These are phyloP conservation scores for Oostethus manadensis DNA, from an alignment of 2,113 vertebrate species.

Conservation along the genomic window DNA sequence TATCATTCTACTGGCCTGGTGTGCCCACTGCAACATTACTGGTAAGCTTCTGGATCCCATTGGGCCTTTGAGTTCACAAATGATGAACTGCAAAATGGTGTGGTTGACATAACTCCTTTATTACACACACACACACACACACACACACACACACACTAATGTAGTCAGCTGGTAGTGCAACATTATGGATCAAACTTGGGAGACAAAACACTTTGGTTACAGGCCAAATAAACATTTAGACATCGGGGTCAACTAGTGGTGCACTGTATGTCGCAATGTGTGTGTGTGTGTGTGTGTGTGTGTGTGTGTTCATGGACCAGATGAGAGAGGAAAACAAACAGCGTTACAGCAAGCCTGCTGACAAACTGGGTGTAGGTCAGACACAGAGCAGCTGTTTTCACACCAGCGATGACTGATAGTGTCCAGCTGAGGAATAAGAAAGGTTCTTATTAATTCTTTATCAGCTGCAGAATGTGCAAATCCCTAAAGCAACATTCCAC, in stretches of 20 bases:
- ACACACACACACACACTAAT: constrained; percentile 6
- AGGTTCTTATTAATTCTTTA: constrained; percentile 55
- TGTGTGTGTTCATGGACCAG: constrained; percentile 2
- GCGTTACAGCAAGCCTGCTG: constrained; percentile 20
- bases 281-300: constrained; percentile 4
- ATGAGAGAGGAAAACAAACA: constrained; percentile 16
- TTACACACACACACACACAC: constrained; percentile 1
- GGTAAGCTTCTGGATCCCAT: neutral
- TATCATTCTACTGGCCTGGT: neutral
- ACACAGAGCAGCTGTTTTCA: constrained; percentile 55
- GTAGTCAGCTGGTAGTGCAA: constrained; percentile 23
- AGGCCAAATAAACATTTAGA: constrained; percentile 52
- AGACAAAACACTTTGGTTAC: constrained; percentile 43
- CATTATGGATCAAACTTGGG: constrained; percentile 36
- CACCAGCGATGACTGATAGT: constrained; percentile 38
- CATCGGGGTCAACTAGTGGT: constrained; percentile 29
- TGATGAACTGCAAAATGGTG: neutral
- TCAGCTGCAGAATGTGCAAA: constrained; percentile 33
- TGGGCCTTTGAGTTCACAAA: neutral
- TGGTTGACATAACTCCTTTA: neutral
- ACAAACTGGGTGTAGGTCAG: constrained; percentile 36
- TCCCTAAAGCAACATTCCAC: constrained; percentile 12
- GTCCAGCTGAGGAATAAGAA: constrained; percentile 26
- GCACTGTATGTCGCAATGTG: neutral
- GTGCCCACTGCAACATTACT: neutral